Percentiles rank a stretch among this genome's conserved stretches.
phyloP scores from a whole-genome alignment of 2,888 invertebrate species.

The Argyra leucocephala region DNA sequence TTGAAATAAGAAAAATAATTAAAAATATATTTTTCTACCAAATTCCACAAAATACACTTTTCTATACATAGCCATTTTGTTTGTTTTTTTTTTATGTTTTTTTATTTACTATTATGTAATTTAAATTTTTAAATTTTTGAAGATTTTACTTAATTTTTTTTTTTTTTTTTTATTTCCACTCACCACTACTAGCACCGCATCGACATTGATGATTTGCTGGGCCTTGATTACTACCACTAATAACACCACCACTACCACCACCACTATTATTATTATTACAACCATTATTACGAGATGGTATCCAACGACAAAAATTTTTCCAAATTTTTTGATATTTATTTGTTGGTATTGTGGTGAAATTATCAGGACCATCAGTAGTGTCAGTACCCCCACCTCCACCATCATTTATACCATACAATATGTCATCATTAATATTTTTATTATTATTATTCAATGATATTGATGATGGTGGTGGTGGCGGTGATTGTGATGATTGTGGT shows the following conservation, averaged over 20 bases:
- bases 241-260: constrained; percentile 34
- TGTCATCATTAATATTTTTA: constrained; percentile 1
- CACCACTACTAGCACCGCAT: constrained; percentile 19
- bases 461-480: constrained; percentile 7
- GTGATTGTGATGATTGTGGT: constrained; percentile 18
- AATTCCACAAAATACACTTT: constrained; percentile 3
- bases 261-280: constrained; percentile 29
- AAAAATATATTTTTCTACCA: background rate
- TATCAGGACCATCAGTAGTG: background rate
- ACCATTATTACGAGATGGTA: constrained; percentile 29
- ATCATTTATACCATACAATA: background rate
- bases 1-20: too few relatives aligned
- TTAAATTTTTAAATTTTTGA: background rate
- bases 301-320: constrained; percentile 39
- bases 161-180: background rate
- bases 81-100: too few relatives aligned
- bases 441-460: background rate
- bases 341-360: background rate
- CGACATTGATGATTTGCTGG: constrained; percentile 10
- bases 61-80: constrained; percentile 2
- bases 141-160: background rate
- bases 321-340: constrained; percentile 25
- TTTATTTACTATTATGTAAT: too few relatives aligned
- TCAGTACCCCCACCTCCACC: background rate
- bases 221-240: constrained; percentile 31